Percentiles rank a stretch among this genome's conserved stretches.
Evolutionary conservation across 1,140 invertebrate species (phyloP).

Genomic region (Anastatus disparis): DNA sequence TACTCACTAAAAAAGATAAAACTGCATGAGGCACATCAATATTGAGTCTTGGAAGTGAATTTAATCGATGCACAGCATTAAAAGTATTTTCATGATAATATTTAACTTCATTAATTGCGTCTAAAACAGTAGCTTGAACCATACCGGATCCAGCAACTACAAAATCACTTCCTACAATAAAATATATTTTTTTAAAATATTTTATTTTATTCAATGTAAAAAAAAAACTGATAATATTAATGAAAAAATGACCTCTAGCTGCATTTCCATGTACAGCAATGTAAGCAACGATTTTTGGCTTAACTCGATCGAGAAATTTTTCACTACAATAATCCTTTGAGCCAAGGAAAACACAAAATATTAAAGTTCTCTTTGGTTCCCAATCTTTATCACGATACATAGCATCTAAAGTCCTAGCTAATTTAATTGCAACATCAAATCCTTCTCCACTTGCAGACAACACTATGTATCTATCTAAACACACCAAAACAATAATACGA

Average conservation of each 20-base stretch:
- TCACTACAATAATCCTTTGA: conserved; percentile 51
- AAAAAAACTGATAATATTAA: conserved; percentile 7
- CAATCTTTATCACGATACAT: conserved; percentile 53
- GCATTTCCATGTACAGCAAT: conserved; percentile 51
- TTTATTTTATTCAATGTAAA: no score
- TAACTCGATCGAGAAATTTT: conserved; percentile 48
- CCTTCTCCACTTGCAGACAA: conserved; percentile 54
- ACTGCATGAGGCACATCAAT: conserved; percentile 57
- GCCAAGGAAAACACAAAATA: conserved; percentile 57
- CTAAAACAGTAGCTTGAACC: conserved; percentile 51
- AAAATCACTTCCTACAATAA: conserved; percentile 50
- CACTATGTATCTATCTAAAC: conserved; percentile 59
- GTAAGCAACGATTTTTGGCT: conserved; percentile 55
- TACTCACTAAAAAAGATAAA: conserved; percentile 54
- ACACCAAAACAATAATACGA: conserved; percentile 27
- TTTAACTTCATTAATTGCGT: conserved; percentile 43
- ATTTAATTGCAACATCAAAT: conserved; percentile 50
- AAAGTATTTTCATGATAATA: conserved; percentile 16
- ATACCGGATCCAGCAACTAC: conserved; percentile 58
- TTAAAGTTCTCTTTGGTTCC: conserved; percentile 56
- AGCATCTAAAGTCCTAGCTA: conserved; percentile 51
- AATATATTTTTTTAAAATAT: not conserved
- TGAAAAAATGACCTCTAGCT: conserved; percentile 49
- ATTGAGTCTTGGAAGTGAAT: conserved; percentile 48
- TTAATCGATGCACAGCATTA: conserved; percentile 10